Conservation (phyloP, 2,797 vertebrate species). For the Tangara arthus region DNA sequence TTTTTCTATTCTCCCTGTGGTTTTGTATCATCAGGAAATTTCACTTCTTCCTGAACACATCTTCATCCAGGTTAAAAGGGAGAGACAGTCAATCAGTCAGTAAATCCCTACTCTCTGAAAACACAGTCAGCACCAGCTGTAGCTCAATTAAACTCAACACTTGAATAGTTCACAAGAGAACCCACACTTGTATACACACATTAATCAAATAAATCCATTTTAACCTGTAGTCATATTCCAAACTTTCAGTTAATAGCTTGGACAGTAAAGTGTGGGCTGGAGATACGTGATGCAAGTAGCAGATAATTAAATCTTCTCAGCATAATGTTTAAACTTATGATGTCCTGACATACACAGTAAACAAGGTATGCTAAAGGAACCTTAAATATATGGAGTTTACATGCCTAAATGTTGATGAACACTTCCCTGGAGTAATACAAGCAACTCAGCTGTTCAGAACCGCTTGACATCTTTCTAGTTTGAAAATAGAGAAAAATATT, state of each 20-base stretch:
- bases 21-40: slow-evolving; percentile 39
- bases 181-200: slow-evolving; percentile 10
- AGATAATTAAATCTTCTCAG: slow-evolving; percentile 1
- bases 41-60: neutral
- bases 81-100: slow-evolving; percentile 64
- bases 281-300: neutral
- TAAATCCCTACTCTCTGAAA: slow-evolving; percentile 56
- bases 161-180: slow-evolving; percentile 61
- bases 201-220: slow-evolving; percentile 63
- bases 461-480: neutral
- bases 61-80: slow-evolving; percentile 57
- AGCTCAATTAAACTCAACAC: slow-evolving; percentile 64
- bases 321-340: neutral
- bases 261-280: neutral
- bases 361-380: neutral
- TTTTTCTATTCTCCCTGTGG: neutral
- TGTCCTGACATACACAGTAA: neutral
- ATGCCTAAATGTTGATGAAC: neutral
- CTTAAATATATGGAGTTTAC: neutral
- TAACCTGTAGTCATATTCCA: slow-evolving; percentile 7
- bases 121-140: slow-evolving; percentile 59
- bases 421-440: neutral
- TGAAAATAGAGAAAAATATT: neutral
- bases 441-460: neutral
- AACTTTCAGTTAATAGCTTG: slow-evolving; percentile 8